Conservation (phyloP, 1,140 invertebrate species). For the Glossosoma conforme region DNA sequence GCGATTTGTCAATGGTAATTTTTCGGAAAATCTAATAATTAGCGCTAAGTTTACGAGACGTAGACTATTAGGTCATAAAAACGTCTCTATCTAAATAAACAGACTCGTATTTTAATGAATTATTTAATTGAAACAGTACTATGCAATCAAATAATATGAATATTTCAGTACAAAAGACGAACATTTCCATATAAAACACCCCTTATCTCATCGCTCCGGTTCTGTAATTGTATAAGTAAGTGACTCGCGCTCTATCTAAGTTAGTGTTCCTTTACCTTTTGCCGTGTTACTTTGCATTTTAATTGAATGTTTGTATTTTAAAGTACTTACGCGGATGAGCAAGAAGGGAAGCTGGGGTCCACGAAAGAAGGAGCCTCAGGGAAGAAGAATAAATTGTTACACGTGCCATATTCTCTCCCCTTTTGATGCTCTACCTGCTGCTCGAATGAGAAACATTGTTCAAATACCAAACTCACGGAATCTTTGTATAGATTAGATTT, state of each 20-base stretch:
- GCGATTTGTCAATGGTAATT: too few relatives aligned
- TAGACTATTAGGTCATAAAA: too few relatives aligned
- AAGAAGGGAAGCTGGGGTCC: too few relatives aligned
- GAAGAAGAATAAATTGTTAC: slow-evolving; percentile 23
- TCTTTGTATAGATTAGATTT: neutral
- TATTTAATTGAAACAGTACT: too few relatives aligned
- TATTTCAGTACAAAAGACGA: too few relatives aligned
- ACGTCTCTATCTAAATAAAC: too few relatives aligned
- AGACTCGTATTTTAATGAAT: too few relatives aligned
- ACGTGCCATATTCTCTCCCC: slow-evolving; percentile 21
- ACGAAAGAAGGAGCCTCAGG: slow-evolving; percentile 4
- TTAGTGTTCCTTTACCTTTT: slow-evolving; percentile 28
- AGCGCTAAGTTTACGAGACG: too few relatives aligned
- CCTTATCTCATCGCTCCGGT: slow-evolving; percentile 5
- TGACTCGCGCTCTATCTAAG: slow-evolving; percentile 20
- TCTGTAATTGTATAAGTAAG: slow-evolving; percentile 31
- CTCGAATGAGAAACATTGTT: slow-evolving; percentile 4
- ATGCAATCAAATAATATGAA: too few relatives aligned
- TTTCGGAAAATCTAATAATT: too few relatives aligned
- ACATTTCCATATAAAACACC: too few relatives aligned
- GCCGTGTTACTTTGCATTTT: slow-evolving; percentile 33
- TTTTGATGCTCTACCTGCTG: slow-evolving; percentile 5
- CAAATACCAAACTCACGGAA: neutral
- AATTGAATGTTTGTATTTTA: slow-evolving; percentile 33
- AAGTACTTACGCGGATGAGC: slow-evolving; percentile 20